A percentile compares a stretch with the other conserved stretches of the same genome.
Conservation (phyloP, 2,797 vertebrate genomes). For the Mus spretus region DNA sequence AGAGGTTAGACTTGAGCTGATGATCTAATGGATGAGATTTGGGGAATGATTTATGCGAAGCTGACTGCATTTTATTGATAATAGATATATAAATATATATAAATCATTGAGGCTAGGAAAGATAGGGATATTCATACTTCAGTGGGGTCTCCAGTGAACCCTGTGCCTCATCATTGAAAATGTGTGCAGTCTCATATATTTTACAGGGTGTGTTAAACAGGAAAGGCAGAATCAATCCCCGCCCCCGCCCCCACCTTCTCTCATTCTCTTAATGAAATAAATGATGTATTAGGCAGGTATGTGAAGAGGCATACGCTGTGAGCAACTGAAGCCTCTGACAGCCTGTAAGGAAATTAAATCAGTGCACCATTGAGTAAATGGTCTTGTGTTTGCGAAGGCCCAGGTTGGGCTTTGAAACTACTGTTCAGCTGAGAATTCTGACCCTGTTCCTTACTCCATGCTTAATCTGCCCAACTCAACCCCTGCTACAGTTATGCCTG, state of each 20-base stretch:
- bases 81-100: not conserved
- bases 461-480: not conserved
- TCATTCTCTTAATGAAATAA: not conserved
- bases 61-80: not conserved
- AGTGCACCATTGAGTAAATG: not conserved
- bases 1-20: not conserved
- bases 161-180: not conserved
- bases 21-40: not conserved
- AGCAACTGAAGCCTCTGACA: not conserved
- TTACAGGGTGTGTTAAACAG: not conserved
- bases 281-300: not conserved
- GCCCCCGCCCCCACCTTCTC: too few species aligned
- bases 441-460: not conserved
- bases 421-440: not conserved
- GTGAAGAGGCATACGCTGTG: not conserved
- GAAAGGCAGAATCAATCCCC: not conserved
- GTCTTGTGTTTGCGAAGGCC: not conserved
- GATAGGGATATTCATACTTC: not conserved
- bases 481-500: not conserved
- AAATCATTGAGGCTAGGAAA: not conserved
- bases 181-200: not conserved
- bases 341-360: not conserved
- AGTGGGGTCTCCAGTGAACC: not conserved
- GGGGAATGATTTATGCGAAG: not conserved
- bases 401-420: not conserved